Conservation (phyloP, 1,140 invertebrate genomes). For the Ceratosolen fusciceps region DNA sequence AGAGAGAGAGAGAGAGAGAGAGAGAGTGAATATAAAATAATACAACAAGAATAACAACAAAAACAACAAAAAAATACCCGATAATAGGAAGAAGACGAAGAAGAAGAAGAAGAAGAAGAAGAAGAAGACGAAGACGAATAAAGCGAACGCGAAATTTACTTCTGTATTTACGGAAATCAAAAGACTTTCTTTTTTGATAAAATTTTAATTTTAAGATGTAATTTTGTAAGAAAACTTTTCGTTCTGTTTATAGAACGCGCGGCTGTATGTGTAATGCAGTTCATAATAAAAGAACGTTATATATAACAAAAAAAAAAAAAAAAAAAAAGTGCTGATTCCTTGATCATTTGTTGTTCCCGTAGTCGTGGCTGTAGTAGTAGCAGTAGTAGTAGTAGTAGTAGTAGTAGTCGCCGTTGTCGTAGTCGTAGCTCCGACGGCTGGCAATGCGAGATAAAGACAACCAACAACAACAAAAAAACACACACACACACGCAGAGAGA, state of each 20-base stretch:
- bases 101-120: neutral
- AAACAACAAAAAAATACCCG: neutral
- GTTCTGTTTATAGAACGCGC: slow-evolving; percentile 38
- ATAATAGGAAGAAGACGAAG: neutral
- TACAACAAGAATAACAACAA: too few species aligned
- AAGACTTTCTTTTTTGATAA: slow-evolving; percentile 39
- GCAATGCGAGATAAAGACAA: too few species aligned
- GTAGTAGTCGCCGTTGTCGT: neutral
- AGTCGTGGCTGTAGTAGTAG: neutral
- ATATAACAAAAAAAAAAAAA: slow-evolving; percentile 13
- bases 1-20: too few species aligned
- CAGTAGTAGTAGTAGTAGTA: neutral
- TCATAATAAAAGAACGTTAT: slow-evolving; percentile 48
- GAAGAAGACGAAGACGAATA: neutral
- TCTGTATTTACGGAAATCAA: slow-evolving; percentile 32
- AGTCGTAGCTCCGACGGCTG: too few species aligned
- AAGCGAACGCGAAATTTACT: slow-evolving; percentile 34
- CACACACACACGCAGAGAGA: too few species aligned
- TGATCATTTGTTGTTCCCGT: too few species aligned
- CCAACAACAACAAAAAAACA: too few species aligned
- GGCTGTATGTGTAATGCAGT: slow-evolving; percentile 41
- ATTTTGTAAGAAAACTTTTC: slow-evolving; percentile 47
- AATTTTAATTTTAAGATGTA: slow-evolving; percentile 40
- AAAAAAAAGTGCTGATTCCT: too few species aligned
- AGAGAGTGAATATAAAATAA: too few species aligned